Base-by-base conservation (phyloP, 1,140 invertebrate genomes). In the Rhopalosiphum padi region DNA sequence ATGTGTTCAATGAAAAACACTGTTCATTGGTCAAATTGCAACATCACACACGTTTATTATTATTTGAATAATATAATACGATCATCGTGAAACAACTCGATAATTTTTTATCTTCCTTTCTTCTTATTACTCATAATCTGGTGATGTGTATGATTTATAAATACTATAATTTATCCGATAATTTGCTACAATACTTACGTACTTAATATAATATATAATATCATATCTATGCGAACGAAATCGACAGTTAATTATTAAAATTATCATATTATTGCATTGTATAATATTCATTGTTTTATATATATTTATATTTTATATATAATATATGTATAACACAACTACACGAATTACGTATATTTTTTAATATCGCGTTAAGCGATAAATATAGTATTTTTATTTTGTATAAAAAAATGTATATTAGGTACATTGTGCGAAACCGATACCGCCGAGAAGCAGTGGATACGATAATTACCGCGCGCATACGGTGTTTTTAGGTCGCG, bases 401-500 rank as follows among this genome's bases (percentile, higher is more conserved):
- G n/a, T 68, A 68, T n/a, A 77, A 77, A 77, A n/a, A 77, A n/a
- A 77, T 77, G 82, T 41, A 37, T 43, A 85, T 43, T 41, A 43
- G 15, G 30, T 77, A 68, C 30, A n/a, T 77, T 85, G 37, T 30
- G 83, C 83, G 43, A 86, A 86, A 86, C 30, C 18, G 60, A 77
- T n/a, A 46, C n/a, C 25, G 25, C n/a, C 30, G 41, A 5, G 25
- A 46, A 86, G 11, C 85, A 25, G 23, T 77, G 25, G 25, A 9
- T 46, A 30, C 85, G 43, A n/a, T 77, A 83, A 83, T 83, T 37
- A 83, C 22, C 35, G 89, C 89, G 51, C 89, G 46, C 35, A 51
- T 43, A 85, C 91, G 82, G 53, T 93, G 85, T 35, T 93, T 93
- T 77, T 93, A 23, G 41, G n/a, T 41, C 91, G n/a, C 43, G 35